Conservation (phyloP, 2,888 invertebrate genomes). For the Epistrophella euchroma region DNA sequence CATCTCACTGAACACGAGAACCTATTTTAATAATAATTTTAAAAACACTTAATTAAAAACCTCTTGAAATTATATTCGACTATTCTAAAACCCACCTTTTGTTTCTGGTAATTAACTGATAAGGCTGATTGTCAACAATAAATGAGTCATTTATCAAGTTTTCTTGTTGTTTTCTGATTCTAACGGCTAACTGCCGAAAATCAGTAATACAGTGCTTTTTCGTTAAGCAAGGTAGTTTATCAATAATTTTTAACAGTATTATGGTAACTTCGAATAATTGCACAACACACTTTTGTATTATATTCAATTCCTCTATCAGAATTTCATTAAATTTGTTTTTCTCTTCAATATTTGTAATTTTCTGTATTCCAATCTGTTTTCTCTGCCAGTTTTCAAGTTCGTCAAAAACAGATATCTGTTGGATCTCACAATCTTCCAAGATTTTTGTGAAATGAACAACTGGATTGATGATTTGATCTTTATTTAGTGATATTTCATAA, state of each 20-base stretch:
- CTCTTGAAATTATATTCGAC: neutral
- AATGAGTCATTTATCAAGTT: neutral
- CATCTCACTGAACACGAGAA: slow-evolving; percentile 97
- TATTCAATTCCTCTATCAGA: neutral
- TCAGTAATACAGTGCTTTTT: too few species aligned
- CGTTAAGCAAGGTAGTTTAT: too few species aligned
- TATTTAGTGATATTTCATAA: neutral
- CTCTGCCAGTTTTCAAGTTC: neutral
- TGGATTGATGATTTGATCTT: too few species aligned
- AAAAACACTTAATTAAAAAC: neutral
- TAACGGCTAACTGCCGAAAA: neutral
- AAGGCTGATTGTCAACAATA: slow-evolving; percentile 6
- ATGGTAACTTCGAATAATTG: neutral
- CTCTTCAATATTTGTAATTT: neutral
- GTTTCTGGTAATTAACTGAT: neutral
- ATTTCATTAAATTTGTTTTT: neutral
- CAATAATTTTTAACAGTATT: neutral
- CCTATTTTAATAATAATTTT: slow-evolving; percentile 83
- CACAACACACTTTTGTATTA: neutral
- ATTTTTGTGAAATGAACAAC: neutral
- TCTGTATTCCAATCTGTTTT: neutral
- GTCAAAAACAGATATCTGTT: neutral
- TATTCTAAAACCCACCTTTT: neutral
- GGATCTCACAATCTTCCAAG: neutral
- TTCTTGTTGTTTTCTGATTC: neutral